Percentiles rank a stretch among this genome's conserved stretches.
phyloP scores from a whole-genome alignment of 1,140 invertebrate species.

The Pantala flavescens region DNA sequence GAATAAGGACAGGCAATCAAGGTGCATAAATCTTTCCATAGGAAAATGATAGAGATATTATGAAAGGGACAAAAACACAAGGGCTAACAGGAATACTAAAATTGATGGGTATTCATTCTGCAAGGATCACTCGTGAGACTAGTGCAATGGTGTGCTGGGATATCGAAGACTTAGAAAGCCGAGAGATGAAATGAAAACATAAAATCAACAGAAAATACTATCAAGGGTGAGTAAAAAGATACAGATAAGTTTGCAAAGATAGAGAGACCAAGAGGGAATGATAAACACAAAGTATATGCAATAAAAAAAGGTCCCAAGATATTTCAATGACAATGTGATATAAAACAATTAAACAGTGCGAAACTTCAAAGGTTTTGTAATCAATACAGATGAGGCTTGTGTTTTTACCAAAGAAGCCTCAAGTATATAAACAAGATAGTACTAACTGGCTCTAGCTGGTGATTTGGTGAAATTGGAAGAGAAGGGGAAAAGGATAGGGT shows the following conservation, averaged over 20 bases:
- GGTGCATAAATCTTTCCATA: neutral
- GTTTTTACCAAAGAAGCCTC: slow-evolving; percentile 1
- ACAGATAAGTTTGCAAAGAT: neutral
- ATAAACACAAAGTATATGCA: neutral
- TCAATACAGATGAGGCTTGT: neutral
- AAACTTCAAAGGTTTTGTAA: neutral
- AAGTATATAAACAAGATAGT: slow-evolving; percentile 14
- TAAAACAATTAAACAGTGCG: neutral
- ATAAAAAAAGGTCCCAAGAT: neutral
- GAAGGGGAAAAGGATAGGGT: neutral
- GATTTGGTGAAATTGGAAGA: slow-evolving; percentile 12
- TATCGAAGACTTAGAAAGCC: neutral
- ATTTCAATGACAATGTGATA: slow-evolving; percentile 3
- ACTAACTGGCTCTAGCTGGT: slow-evolving; percentile 14
- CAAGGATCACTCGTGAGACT: neutral
- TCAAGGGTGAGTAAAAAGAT: neutral
- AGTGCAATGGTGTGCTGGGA: neutral
- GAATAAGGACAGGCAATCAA: neutral
- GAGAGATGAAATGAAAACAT: slow-evolving; percentile 7
- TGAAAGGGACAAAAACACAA: neutral
- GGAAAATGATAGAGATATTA: neutral
- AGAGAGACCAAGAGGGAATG: neutral
- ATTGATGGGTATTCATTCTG: neutral
- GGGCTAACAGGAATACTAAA: neutral
- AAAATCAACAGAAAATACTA: neutral